Percentiles rank a stretch among this genome's conserved stretches.
Evolutionary conservation across 2,888 invertebrate species (phyloP).

Genomic region (Hydropsyche betteni): DNA sequence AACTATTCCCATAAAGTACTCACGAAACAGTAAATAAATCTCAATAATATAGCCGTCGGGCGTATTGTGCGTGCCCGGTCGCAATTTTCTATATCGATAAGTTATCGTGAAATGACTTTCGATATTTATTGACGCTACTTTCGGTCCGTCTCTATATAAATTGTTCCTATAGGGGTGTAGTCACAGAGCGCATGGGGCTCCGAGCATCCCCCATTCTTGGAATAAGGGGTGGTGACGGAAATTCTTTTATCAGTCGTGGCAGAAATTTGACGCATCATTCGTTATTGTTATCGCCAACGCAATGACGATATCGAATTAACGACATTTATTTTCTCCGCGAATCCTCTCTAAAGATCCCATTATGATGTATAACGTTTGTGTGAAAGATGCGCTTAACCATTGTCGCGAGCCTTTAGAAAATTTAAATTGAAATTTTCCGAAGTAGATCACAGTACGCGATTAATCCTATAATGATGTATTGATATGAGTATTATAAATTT

Average conservation of each 20-base stretch:
- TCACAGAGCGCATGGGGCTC: background rate
- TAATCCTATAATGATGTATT: too few relatives aligned
- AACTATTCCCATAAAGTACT: too few relatives aligned
- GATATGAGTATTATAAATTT: too few relatives aligned
- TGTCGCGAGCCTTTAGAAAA: too few relatives aligned
- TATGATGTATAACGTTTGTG: too few relatives aligned
- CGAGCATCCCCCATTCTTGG: background rate
- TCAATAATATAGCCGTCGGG: too few relatives aligned
- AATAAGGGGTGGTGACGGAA: conserved; percentile 37
- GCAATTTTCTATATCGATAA: conserved; percentile 18
- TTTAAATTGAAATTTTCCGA: too few relatives aligned
- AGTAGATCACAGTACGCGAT: too few relatives aligned
- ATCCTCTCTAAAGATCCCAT: conserved; percentile 12
- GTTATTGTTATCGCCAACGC: conserved; percentile 48
- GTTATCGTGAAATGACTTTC: conserved; percentile 12
- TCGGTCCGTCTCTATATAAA: conserved; percentile 11
- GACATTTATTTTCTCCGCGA: conserved; percentile 44
- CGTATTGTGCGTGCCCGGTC: too few relatives aligned
- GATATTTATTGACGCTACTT: conserved; percentile 1
- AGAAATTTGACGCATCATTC: conserved; percentile 51
- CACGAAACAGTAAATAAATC: too few relatives aligned
- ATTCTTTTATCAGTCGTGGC: conserved; percentile 47
- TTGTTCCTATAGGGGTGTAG: background rate
- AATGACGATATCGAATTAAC: conserved; percentile 48
- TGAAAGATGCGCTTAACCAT: too few relatives aligned